phyloP scores from a whole-genome alignment of 37 sponge, comb jelly and placozoan genomes.

The Corticium candelabrum region DNA sequence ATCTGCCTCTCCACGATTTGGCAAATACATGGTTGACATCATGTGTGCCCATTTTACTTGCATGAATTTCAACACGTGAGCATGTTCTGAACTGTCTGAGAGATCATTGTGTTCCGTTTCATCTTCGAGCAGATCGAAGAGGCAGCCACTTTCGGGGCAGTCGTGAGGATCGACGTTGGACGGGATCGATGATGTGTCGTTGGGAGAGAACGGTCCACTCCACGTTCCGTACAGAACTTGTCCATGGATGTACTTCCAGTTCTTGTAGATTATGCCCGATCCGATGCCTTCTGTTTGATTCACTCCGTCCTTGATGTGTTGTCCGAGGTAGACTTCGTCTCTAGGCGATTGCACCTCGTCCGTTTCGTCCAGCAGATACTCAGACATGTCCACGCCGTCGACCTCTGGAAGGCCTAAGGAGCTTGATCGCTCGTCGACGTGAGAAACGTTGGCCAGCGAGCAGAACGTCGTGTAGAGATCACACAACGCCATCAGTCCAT shows the following conservation, averaged over 20 bases:
- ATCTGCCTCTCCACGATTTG: conserved; percentile 1
- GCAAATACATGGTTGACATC: conserved; percentile 14
- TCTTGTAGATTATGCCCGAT: conserved; percentile 18
- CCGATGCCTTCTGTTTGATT: neutral
- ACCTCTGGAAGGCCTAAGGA: neutral
- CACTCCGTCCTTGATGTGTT: too few relatives aligned
- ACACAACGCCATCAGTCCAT: conserved; percentile 17
- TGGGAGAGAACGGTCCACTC: conserved; percentile 26
- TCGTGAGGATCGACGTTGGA: neutral
- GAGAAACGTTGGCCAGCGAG: conserved; percentile 21
- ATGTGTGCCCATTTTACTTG: conserved; percentile 2
- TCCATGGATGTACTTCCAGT: conserved; percentile 16
- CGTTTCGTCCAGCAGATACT: conserved; percentile 8
- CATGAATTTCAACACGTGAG: conserved; percentile 26
- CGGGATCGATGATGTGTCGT: neutral
- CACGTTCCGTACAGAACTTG: conserved; percentile 6
- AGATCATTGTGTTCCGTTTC: conserved; percentile 12
- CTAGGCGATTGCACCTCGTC: conserved; percentile 26
- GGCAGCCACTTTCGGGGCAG: conserved; percentile 1
- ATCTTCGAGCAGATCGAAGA: conserved; percentile 22
- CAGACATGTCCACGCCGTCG: conserved; percentile 15
- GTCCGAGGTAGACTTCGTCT: conserved; percentile 11
- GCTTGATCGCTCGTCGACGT: conserved; percentile 12
- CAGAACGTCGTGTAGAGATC: conserved; percentile 44
- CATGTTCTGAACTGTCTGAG: neutral